Evolutionary conservation across 2,888 invertebrate species (phyloP).

Genomic region (Lasioglossum oenotherae): DNA sequence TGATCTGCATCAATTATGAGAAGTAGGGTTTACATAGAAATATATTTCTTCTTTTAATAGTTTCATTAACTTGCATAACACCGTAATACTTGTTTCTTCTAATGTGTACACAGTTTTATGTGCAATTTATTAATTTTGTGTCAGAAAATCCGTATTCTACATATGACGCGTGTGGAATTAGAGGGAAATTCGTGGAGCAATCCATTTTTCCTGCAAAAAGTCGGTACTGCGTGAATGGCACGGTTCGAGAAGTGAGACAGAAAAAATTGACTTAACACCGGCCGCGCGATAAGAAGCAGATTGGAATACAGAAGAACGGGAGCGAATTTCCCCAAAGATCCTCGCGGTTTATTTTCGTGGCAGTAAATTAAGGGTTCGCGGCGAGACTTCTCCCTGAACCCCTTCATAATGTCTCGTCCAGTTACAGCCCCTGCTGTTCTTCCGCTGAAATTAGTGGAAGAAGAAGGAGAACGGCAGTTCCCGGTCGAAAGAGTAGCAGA

Average conservation of each 20-base stretch:
- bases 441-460: constrained; percentile 61
- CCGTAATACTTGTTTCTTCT: no score
- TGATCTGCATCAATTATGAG: no score
- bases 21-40: no score
- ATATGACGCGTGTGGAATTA: no score
- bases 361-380: constrained; percentile 77
- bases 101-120: no score
- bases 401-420: constrained; percentile 66
- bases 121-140: no score
- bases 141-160: no score
- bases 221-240: constrained; percentile 10
- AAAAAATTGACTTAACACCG: constrained; percentile 51
- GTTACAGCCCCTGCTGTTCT: constrained; percentile 64
- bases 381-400: constrained; percentile 56
- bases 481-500: constrained; percentile 36
- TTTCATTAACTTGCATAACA: no score
- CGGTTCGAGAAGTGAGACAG: constrained; percentile 12
- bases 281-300: constrained; percentile 54
- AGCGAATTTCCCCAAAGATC: constrained; percentile 67
- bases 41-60: no score
- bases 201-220: constrained; percentile 46
- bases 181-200: constrained; percentile 35
- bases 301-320: constrained; percentile 45
- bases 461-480: constrained; percentile 38
- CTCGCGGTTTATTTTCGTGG: constrained; percentile 74